These are phyloP conservation scores for Pycnonotus jocosus DNA, from an alignment of 2,113 vertebrate species.

Conservation along the genomic window DNA sequence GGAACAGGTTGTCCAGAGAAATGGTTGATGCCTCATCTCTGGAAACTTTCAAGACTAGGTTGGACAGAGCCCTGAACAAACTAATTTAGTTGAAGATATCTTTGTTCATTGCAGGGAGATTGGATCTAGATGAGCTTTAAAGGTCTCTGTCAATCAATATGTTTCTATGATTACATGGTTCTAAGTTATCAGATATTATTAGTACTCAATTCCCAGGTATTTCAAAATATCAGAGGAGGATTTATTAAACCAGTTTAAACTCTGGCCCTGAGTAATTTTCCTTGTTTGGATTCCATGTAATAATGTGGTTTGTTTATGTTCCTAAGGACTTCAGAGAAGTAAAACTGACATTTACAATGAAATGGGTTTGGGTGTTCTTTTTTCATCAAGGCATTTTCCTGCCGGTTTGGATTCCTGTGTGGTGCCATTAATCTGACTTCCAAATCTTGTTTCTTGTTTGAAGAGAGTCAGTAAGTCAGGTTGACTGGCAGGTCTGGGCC, in stretches of 20 bases:
- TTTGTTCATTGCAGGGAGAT: neutral
- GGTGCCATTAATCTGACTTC: neutral
- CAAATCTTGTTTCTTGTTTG: neutral
- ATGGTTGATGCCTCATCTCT: neutral
- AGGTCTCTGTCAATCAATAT: neutral
- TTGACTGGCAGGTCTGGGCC: neutral
- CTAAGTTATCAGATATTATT: neutral
- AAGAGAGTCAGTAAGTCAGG: neutral
- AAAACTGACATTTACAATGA: neutral
- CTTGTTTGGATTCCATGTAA: neutral
- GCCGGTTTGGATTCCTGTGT: neutral
- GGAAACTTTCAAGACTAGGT: neutral
- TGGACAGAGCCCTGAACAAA: neutral
- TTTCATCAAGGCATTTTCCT: neutral
- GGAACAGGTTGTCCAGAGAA: neutral
- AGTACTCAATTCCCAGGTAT: neutral
- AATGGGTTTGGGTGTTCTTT: neutral
- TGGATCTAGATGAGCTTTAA: neutral
- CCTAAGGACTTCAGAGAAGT: neutral
- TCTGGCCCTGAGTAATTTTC: neutral
- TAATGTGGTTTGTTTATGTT: neutral
- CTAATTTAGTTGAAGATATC: neutral
- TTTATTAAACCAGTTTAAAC: neutral
- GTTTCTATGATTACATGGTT: neutral
- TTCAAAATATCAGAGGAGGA: neutral